phyloP scores from a whole-genome alignment of 2,888 invertebrate species.

The Amphipoea lucens region DNA sequence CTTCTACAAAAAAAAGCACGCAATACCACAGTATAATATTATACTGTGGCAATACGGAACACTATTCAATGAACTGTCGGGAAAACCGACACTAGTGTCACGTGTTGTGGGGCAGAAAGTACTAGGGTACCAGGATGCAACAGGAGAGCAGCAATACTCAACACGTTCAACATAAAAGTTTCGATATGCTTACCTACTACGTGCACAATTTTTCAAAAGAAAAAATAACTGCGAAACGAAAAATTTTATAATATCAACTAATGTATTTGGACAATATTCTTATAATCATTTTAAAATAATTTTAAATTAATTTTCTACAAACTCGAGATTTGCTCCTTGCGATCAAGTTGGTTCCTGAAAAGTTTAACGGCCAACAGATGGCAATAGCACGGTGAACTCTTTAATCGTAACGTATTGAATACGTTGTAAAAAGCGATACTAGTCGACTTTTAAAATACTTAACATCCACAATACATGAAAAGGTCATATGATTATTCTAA shows the following conservation, averaged over 20 bases:
- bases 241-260: neutral
- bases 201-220: too few relatives aligned
- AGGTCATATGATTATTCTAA: neutral
- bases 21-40: too few relatives aligned
- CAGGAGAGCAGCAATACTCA: conserved; percentile 11
- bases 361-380: neutral
- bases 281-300: neutral
- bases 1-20: neutral
- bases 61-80: neutral
- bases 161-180: neutral
- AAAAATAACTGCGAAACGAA: neutral
- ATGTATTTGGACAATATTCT: neutral
- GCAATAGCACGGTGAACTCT: neutral
- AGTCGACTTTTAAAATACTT: neutral
- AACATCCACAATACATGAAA: neutral
- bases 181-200: neutral
- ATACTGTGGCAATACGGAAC: too few relatives aligned
- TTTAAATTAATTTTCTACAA: neutral
- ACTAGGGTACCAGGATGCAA: conserved; percentile 43
- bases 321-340: neutral
- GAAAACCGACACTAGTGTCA: conserved; percentile 43
- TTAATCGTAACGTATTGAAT: too few relatives aligned
- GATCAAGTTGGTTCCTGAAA: neutral
- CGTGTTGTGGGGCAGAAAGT: conserved; percentile 80
- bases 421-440: neutral